Conservation (phyloP, 2,797 vertebrate genomes). For the Tokudaia tokunoshimensis region DNA sequence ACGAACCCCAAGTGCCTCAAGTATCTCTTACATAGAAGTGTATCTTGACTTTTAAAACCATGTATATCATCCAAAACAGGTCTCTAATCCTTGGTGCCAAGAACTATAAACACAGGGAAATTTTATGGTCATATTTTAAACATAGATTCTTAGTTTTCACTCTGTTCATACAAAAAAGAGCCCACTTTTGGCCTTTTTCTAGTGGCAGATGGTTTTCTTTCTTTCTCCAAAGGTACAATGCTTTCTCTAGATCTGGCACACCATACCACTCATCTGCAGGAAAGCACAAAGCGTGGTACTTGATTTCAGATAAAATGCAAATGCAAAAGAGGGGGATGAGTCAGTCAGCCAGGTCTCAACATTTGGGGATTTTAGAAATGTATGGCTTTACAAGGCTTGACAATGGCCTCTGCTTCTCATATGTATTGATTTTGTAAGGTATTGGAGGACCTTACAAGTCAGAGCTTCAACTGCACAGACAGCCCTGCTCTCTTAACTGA, state of each 20-base stretch:
- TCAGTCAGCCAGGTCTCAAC: constrained; percentile 48
- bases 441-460: not conserved
- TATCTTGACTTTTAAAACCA: constrained; percentile 65
- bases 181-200: constrained; percentile 70
- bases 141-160: constrained; percentile 57
- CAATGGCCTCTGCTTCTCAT: constrained; percentile 12
- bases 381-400: constrained; percentile 37
- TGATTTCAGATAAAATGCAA: constrained; percentile 58
- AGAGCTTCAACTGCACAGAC: constrained; percentile 14
- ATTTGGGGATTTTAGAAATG: not conserved
- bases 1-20: constrained; percentile 50
- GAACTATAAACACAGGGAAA: constrained; percentile 54
- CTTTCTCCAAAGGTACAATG: constrained; percentile 37
- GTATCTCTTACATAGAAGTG: not conserved
- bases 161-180: constrained; percentile 66
- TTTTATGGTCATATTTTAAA: constrained; percentile 70
- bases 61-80: constrained; percentile 52
- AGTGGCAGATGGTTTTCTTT: constrained; percentile 63
- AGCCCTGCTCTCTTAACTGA: not conserved
- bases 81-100: constrained; percentile 65
- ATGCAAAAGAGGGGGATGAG: not conserved
- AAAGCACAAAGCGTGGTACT: not conserved
- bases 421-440: constrained; percentile 8
- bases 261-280: constrained; percentile 3
- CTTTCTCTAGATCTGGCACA: constrained; percentile 35